Evolutionary conservation across 2,113 vertebrate genomes (phyloP).

Genomic region (Cryptotis parvus): DNA sequence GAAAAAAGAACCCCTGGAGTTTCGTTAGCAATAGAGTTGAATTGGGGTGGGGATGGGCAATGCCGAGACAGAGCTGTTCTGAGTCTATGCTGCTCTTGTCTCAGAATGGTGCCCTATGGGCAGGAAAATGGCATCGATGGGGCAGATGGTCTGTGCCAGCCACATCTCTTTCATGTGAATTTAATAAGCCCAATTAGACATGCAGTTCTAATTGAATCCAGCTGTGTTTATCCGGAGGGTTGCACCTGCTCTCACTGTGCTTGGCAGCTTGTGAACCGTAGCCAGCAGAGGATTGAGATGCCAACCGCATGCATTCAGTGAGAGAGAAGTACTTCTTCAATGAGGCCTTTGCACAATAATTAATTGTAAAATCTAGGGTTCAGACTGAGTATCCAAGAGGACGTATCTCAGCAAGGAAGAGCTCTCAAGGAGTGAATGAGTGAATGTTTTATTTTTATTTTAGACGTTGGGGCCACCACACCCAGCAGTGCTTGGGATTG

Average conservation of each 20-base stretch:
- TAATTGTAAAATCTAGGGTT: constrained; percentile 8
- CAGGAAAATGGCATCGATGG: neutral
- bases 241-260: neutral
- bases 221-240: neutral
- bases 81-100: neutral
- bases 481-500: neutral
- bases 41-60: neutral
- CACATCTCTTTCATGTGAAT: neutral
- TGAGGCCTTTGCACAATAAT: neutral
- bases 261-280: neutral
- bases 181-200: neutral
- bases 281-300: neutral
- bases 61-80: neutral
- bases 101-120: neutral
- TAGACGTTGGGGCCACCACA: neutral
- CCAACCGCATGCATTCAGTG: neutral
- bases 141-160: neutral
- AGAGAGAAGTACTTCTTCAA: constrained; percentile 31
- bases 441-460: neutral
- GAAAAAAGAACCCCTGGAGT: neutral
- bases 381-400: constrained; percentile 9
- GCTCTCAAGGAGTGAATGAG: neutral
- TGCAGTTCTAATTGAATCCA: neutral
- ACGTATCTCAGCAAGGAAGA: neutral
- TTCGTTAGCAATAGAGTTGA: neutral